These are phyloP conservation scores for Atta cephalotes DNA, from an alignment of 1,140 invertebrate genomes.

Conservation along the genomic window DNA sequence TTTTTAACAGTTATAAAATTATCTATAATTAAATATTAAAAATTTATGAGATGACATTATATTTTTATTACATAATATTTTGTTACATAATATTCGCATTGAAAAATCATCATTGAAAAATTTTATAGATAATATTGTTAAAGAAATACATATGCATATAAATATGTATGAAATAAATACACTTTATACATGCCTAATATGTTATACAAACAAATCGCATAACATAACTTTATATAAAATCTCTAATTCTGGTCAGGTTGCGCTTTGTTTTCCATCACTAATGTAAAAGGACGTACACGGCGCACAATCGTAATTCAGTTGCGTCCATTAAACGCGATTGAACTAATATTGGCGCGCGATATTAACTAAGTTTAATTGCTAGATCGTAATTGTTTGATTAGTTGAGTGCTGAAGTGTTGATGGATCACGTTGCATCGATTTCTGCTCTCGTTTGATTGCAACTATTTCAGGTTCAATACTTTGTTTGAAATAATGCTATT, in stretches of 20 bases:
- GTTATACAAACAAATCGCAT: not conserved
- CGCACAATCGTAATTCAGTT: conserved; percentile 62
- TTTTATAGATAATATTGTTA: not conserved
- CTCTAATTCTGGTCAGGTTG: conserved; percentile 50
- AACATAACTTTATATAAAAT: conserved; percentile 25
- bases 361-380: conserved; percentile 65
- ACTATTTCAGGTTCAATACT: conserved; percentile 31
- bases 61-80: not conserved
- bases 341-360: conserved; percentile 64
- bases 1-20: not conserved
- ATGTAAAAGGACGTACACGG: conserved; percentile 48
- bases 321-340: conserved; percentile 61
- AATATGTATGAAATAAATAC: not conserved
- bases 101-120: not conserved
- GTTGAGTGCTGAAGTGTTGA: conserved; percentile 59
- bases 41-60: not conserved
- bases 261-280: conserved; percentile 5
- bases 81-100: not conserved
- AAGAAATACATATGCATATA: not conserved
- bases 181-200: not conserved
- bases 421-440: conserved; percentile 40
- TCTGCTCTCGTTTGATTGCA: conserved; percentile 45
- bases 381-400: conserved; percentile 68
- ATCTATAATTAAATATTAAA: not conserved
- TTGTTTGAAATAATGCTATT: conserved; percentile 4